Evolutionary conservation across 2,113 vertebrate genomes (phyloP), one percentile per base, ranked within the genome.

Genomic region (Anguilla japonica): DNA sequence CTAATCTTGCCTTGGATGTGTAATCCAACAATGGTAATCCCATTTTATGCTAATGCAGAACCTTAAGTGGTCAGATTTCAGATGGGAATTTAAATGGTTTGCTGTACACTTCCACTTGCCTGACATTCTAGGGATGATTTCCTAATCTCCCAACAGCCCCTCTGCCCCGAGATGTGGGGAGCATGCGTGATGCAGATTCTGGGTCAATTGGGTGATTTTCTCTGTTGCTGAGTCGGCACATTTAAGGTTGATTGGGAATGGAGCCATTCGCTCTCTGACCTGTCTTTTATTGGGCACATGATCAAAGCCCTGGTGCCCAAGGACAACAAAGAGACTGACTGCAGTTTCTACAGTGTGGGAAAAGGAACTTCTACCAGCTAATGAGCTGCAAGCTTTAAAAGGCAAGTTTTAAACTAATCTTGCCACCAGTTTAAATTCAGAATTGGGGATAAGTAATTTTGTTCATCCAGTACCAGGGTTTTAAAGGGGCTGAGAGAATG

Each of bases 281-380:
- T 14, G 46, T 43, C 82, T 56, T 57, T 56, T 26, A 56, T 83
- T 34, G n/a, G 53, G 50, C 82, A 29, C 4, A 39, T 6, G 82
- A 83, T 56, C 82, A 83, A 83, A 83, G 82, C 82, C 81, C 22
- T 57, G 26, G 46, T 57, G 82, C 41, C 11, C 53, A 29, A 57
- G 46, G 29, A 39, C 81, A 11, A 22, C 43, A 56, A 11, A 83
- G 53, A 26, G 53, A n/a, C 29, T 83, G 60, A 22, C 60, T 60
- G 57, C 9, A 26, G 60, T 53, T 46, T 46, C 43, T 46, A 14
- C 56, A 60, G 11, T 20, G 56, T 16, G 3, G 56, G 3, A 60
- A 20, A 18, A 20, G 56, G 56, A 60, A 18, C 14, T 60, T 26
- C 60, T 26, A 67, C 9, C 5, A 67, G 5, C 60, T 67, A 67